These are phyloP conservation scores for Zalophus californianus DNA, from an alignment of 2,797 vertebrate species.

Conservation along the genomic window DNA sequence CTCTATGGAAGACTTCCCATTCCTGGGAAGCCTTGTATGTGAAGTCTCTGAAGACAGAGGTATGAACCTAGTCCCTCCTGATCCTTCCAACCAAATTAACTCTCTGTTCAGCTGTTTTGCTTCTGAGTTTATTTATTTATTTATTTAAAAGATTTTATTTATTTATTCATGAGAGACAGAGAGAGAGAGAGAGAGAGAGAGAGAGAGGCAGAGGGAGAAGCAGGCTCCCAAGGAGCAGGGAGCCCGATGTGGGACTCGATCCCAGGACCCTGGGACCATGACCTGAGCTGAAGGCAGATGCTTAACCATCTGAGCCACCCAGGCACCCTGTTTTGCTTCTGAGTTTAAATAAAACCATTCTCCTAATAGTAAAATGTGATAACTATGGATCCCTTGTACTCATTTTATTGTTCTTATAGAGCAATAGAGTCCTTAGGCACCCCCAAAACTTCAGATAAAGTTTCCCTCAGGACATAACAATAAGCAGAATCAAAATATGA, in stretches of 20 bases:
- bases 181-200: no score
- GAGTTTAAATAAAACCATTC: not conserved
- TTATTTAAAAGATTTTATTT: no score
- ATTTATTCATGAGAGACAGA: no score
- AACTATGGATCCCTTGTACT: not conserved
- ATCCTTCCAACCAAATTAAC: not conserved
- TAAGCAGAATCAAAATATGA: not conserved
- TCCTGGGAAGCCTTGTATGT: not conserved
- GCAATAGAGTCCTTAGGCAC: not conserved
- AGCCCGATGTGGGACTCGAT: no score
- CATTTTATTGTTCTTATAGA: not conserved
- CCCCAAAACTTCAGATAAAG: not conserved
- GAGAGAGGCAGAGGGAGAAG: no score
- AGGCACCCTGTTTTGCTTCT: not conserved
- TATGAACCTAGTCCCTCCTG: not conserved
- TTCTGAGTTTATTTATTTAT: not conserved
- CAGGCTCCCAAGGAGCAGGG: no score
- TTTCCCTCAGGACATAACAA: not conserved
- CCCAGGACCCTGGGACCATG: no score
- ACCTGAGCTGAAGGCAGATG: no score
- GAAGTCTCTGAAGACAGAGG: not conserved
- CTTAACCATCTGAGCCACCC: no score
- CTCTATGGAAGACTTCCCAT: not conserved
- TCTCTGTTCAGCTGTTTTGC: not conserved
- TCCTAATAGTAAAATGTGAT: not conserved